phyloP scores from a whole-genome alignment of 2,113 vertebrate species.

The Proteles cristata region DNA sequence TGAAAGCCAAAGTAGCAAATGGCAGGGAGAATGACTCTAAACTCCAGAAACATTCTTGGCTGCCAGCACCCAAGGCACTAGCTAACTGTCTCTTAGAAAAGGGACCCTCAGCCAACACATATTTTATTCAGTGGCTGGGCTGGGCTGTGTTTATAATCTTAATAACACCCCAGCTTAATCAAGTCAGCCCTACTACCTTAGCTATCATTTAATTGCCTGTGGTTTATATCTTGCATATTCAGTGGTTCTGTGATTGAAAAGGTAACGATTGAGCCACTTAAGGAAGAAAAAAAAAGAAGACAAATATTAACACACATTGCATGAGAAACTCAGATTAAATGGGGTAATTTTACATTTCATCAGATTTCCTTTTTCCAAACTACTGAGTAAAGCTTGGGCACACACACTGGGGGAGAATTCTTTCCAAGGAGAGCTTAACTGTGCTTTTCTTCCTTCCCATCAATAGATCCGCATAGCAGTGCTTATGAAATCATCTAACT shows the following conservation, averaged over 20 bases:
- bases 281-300: slow-evolving; percentile 65
- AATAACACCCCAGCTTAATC: slow-evolving; percentile 79
- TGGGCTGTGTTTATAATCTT: slow-evolving; percentile 68
- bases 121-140: background rate
- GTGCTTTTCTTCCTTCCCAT: background rate
- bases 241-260: slow-evolving; percentile 79
- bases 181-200: slow-evolving; percentile 76
- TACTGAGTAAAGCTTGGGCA: slow-evolving; percentile 63
- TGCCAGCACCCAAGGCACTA: background rate
- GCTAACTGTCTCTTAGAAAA: background rate
- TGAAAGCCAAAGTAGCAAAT: background rate
- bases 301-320: slow-evolving; percentile 81
- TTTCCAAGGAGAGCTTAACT: slow-evolving; percentile 21
- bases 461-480: slow-evolving; percentile 58
- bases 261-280: slow-evolving; percentile 79
- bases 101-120: background rate
- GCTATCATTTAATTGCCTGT: slow-evolving; percentile 83
- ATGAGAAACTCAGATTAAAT: slow-evolving; percentile 77
- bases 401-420: background rate
- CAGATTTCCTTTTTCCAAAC: slow-evolving; percentile 44
- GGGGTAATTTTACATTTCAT: slow-evolving; percentile 72
- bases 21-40: background rate
- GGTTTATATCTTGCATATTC: slow-evolving; percentile 83
- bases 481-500: slow-evolving; percentile 62
- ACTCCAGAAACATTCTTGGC: rapidly evolving